These are phyloP conservation scores for Isoperla grammatica DNA, from an alignment of 2,888 invertebrate species.

Conservation along the genomic window DNA sequence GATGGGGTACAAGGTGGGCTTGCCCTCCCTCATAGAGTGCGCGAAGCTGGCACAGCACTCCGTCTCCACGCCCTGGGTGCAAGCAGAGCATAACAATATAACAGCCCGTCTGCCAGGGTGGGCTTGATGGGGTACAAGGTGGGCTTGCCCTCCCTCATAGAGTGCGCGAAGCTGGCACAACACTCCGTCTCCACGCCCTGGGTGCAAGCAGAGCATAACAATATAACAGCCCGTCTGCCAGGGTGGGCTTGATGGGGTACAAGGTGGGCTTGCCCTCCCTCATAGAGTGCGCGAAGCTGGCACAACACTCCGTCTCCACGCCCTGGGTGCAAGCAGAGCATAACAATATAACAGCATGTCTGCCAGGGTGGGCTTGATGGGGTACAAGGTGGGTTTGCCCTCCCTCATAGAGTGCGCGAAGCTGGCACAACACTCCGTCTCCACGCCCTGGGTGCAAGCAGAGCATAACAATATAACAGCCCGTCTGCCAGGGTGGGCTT, in stretches of 20 bases:
- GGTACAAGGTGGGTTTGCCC: slow-evolving; percentile 60
- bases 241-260: slow-evolving; percentile 45
- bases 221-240: not conserved
- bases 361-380: slow-evolving; percentile 37
- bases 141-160: slow-evolving; percentile 64
- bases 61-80: slow-evolving; percentile 69
- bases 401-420: slow-evolving; percentile 67
- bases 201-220: not conserved
- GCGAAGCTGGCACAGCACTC: slow-evolving; percentile 85
- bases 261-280: slow-evolving; percentile 60
- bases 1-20: slow-evolving; percentile 60
- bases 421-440: slow-evolving; percentile 85
- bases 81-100: not conserved
- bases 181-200: slow-evolving; percentile 83
- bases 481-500: not conserved
- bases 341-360: not conserved
- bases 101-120: slow-evolving; percentile 78
- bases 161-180: slow-evolving; percentile 77
- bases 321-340: slow-evolving; percentile 45
- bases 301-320: slow-evolving; percentile 86
- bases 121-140: slow-evolving; percentile 59
- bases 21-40: slow-evolving; percentile 60
- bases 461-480: not conserved
- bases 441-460: slow-evolving; percentile 57
- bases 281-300: slow-evolving; percentile 73